Conservation (phyloP, 2,113 vertebrate species). For the Gallinago undulata region DNA sequence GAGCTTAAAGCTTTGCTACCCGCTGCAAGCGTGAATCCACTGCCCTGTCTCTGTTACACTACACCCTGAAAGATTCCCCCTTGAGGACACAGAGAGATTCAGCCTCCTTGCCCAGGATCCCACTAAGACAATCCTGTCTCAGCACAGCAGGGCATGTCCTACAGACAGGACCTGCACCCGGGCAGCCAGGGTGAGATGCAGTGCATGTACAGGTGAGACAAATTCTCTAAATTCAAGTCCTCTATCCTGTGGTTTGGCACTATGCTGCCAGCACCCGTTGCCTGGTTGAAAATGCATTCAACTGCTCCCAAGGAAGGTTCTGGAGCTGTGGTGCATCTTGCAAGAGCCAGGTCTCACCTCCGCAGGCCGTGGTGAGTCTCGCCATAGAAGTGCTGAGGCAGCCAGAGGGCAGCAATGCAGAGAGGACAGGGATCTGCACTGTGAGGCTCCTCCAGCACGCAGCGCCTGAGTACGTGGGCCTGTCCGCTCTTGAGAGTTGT, state of each 20-base stretch:
- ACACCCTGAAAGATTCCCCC: neutral
- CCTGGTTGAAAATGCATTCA: fast-evolving
- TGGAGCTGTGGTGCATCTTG: neutral
- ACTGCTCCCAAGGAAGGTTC: neutral
- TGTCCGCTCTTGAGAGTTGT: neutral
- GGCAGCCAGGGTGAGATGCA: neutral
- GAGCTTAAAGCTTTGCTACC: neutral
- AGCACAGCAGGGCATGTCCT: no score
- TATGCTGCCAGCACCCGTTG: fast-evolving
- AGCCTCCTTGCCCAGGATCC: neutral
- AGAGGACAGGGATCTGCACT: neutral
- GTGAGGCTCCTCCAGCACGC: fast-evolving
- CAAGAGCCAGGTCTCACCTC: neutral
- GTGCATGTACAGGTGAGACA: neutral
- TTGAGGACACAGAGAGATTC: neutral
- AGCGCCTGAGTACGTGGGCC: fast-evolving
- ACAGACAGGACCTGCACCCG: neutral
- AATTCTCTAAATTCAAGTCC: neutral
- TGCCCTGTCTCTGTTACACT: neutral
- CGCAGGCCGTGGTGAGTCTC: neutral
- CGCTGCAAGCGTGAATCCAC: neutral
- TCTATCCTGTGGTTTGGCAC: neutral
- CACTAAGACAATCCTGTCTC: neutral
- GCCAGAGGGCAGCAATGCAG: conserved; percentile 56
- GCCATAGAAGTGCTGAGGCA: neutral